A percentile compares a stretch with the other conserved stretches of the same genome.
These are phyloP conservation scores for Mesitornis unicolor DNA, from an alignment of 2,113 vertebrate species.

Conservation along the genomic window DNA sequence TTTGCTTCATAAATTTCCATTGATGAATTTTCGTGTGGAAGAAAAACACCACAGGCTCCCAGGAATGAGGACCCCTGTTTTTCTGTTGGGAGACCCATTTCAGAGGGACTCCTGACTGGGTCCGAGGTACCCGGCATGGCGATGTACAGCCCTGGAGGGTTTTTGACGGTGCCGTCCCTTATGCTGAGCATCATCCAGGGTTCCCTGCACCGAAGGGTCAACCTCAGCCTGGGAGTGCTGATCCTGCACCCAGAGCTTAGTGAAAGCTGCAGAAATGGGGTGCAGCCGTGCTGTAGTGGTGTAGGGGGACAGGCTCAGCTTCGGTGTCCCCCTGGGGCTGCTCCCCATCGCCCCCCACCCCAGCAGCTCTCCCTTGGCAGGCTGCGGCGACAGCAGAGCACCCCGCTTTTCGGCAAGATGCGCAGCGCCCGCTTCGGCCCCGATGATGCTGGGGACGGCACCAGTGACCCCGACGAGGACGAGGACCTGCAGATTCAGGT, in stretches of 20 bases:
- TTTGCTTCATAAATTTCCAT: background rate
- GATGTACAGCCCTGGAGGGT: fast-evolving
- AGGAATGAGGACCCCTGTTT: background rate
- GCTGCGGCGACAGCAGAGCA: constrained; percentile 88
- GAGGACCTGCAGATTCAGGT: constrained; percentile 94
- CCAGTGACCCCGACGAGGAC: constrained; percentile 86
- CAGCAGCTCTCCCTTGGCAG: constrained; percentile 43
- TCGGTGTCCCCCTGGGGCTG: background rate
- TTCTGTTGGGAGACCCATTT: fast-evolving
- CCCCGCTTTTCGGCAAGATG: constrained; percentile 89
- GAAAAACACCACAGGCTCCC: fast-evolving
- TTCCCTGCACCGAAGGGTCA: fast-evolving
- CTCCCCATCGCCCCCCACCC: fast-evolving
- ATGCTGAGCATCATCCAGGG: fast-evolving
- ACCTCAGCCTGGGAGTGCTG: background rate
- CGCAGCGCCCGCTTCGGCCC: constrained; percentile 82
- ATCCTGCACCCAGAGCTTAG: background rate
- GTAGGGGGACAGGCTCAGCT: fast-evolving
- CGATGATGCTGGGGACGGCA: constrained; percentile 78
- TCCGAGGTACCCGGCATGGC: background rate
- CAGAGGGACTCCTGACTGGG: background rate
- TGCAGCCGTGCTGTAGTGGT: background rate
- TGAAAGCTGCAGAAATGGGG: background rate
- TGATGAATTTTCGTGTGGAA: background rate
- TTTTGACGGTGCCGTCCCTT: fast-evolving